Evolutionary conservation across 2,888 invertebrate species (phyloP).

Genomic region (Dasysyrphus tricinctus): DNA sequence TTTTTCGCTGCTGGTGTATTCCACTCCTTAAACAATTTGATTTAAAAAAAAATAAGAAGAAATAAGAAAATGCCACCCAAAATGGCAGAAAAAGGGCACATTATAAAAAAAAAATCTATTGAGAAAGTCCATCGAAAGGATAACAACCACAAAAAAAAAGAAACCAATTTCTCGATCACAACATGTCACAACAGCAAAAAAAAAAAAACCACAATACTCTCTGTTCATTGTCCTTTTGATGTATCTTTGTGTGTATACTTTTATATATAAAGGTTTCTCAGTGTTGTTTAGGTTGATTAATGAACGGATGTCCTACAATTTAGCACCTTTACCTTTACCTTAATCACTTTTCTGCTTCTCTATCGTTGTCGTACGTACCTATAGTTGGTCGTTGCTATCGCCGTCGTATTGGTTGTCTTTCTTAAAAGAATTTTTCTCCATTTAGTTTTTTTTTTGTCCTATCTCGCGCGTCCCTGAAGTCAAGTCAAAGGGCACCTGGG

Average conservation of each 20-base stretch:
- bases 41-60: background rate
- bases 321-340: conserved; percentile 74
- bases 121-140: conserved; percentile 39
- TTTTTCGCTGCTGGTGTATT: background rate
- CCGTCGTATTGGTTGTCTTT: conserved; percentile 6
- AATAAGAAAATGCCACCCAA: conserved; percentile 25
- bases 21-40: conserved; percentile 30
- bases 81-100: conserved; percentile 14
- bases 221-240: conserved; percentile 26
- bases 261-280: background rate
- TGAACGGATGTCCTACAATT: conserved; percentile 75
- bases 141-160: background rate
- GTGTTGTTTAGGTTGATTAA: conserved; percentile 70
- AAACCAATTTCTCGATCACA: conserved; percentile 57
- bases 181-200: conserved; percentile 62
- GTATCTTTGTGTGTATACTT: conserved; percentile 8
- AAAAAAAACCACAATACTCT: conserved; percentile 14
- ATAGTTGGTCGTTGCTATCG: background rate
- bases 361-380: background rate
- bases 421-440: conserved; percentile 40
- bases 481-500: conserved; percentile 68
- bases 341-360: conserved; percentile 64
- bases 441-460: conserved; percentile 13
- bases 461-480: conserved; percentile 51
- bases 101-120: conserved; percentile 11